phyloP scores from a whole-genome alignment of 2,797 vertebrate species.

The Micropoecilia bifurca region DNA sequence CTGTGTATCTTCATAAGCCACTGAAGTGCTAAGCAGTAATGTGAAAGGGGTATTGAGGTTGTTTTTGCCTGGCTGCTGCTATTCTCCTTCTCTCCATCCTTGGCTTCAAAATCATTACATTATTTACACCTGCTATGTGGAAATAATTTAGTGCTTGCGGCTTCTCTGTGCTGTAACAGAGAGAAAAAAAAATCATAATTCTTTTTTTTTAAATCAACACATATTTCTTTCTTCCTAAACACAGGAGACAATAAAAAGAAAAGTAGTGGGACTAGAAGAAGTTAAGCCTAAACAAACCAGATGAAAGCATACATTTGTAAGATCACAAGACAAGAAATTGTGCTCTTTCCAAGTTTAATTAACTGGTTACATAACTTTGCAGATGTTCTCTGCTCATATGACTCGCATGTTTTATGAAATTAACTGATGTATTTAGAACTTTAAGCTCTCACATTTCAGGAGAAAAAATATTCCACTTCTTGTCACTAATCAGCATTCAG shows the following conservation, averaged over 20 bases:
- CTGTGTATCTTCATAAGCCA: neutral
- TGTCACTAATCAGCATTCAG: conserved; percentile 27
- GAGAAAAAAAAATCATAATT: neutral
- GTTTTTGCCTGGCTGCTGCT: neutral
- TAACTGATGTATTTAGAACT: conserved; percentile 14
- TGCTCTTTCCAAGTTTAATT: neutral
- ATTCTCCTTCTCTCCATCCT: too few relatives aligned
- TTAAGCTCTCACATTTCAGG: conserved; percentile 11
- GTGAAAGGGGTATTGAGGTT: neutral
- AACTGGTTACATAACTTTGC: neutral
- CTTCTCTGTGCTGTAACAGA: neutral
- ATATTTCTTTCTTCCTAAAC: neutral
- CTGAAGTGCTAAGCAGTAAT: neutral
- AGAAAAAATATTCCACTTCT: neutral
- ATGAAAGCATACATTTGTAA: neutral
- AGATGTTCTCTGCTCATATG: neutral
- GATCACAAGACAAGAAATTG: neutral
- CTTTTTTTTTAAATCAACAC: conserved; percentile 3
- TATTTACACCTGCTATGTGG: neutral
- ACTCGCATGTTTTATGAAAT: neutral
- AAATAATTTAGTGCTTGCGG: neutral
- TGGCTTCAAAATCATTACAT: neutral
- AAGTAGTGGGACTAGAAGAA: neutral
- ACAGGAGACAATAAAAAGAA: neutral
- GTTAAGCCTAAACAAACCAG: neutral